Conservation (phyloP, 2,888 invertebrate genomes). For the Cyrtodaria siliqua region DNA sequence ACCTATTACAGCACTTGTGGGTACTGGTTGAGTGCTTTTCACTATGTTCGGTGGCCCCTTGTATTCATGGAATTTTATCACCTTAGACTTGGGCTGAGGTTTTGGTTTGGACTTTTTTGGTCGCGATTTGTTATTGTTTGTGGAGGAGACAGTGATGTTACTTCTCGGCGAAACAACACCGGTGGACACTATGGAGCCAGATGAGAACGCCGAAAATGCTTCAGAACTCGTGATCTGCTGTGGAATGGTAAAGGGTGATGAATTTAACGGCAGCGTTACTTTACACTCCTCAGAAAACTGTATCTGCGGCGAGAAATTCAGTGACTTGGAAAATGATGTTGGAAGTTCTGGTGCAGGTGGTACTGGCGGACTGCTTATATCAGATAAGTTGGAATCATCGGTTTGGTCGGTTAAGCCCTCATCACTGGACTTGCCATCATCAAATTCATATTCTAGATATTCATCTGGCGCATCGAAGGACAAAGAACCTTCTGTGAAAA, state of each 20-base stretch:
- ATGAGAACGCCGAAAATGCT: constrained; percentile 29
- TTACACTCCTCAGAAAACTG: constrained; percentile 57
- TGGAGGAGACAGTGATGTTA: constrained; percentile 56
- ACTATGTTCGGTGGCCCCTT: constrained; percentile 93
- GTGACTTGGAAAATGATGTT: constrained; percentile 62
- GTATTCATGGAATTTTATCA: constrained; percentile 99
- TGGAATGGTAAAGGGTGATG: constrained; percentile 64
- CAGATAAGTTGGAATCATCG: constrained; percentile 78
- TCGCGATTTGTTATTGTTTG: constrained; percentile 71
- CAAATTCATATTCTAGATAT: constrained; percentile 88
- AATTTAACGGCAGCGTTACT: constrained; percentile 62
- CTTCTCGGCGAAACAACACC: constrained; percentile 51
- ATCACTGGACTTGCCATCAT: constrained; percentile 89
- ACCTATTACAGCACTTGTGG: constrained; percentile 45
- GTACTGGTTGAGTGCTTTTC: constrained; percentile 86
- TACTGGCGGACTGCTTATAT: constrained; percentile 76
- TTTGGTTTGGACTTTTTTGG: constrained; percentile 93
- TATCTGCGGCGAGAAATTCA: constrained; percentile 58
- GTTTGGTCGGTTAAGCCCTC: constrained; percentile 82
- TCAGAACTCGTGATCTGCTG: constrained; percentile 42
- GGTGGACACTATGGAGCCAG: constrained; percentile 32
- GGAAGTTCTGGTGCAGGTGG: constrained; percentile 73
- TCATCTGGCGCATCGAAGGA: constrained; percentile 97
- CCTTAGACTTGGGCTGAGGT: constrained; percentile 92
- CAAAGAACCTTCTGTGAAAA: constrained; percentile 91